Evolutionary conservation across 2,797 vertebrate species (phyloP).

Genomic region (Tragelaphus oryx): DNA sequence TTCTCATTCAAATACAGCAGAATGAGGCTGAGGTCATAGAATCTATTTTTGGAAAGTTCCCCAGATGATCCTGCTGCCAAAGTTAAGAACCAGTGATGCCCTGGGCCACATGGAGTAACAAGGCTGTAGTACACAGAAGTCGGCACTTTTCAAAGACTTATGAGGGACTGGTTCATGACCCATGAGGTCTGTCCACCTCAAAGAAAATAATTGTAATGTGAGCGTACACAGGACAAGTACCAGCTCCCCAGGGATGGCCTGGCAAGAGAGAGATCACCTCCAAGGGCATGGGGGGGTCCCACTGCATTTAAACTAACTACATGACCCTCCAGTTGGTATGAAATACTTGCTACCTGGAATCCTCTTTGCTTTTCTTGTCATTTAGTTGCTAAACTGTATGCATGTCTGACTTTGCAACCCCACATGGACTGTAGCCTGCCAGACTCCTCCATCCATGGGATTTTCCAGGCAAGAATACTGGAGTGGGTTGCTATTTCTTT

Average conservation of each 20-base stretch:
- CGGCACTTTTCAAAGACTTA: not conserved
- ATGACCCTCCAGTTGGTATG: fast-evolving
- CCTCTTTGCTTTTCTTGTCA: not conserved
- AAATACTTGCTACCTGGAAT: no score
- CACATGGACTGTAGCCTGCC: not conserved
- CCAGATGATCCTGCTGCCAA: no score
- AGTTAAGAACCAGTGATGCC: not conserved
- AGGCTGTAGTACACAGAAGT: not conserved
- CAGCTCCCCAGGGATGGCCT: not conserved
- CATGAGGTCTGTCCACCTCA: no score
- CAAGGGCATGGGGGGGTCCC: fast-evolving
- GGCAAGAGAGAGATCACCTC: not conserved
- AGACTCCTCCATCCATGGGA: not conserved
- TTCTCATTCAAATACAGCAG: not conserved
- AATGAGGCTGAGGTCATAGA: not conserved
- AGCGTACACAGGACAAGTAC: fast-evolving
- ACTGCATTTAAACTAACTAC: fast-evolving
- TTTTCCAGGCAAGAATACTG: not conserved
- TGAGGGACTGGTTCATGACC: not conserved
- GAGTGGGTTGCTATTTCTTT: not conserved
- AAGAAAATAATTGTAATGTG: not conserved
- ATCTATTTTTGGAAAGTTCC: not conserved
- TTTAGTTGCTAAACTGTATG: not conserved
- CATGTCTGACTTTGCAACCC: not conserved
- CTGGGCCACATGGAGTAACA: fast-evolving